A percentile compares a stretch with the other conserved stretches of the same genome.
Conservation (phyloP, 2,113 vertebrate genomes). For the Megalops atlanticus region DNA sequence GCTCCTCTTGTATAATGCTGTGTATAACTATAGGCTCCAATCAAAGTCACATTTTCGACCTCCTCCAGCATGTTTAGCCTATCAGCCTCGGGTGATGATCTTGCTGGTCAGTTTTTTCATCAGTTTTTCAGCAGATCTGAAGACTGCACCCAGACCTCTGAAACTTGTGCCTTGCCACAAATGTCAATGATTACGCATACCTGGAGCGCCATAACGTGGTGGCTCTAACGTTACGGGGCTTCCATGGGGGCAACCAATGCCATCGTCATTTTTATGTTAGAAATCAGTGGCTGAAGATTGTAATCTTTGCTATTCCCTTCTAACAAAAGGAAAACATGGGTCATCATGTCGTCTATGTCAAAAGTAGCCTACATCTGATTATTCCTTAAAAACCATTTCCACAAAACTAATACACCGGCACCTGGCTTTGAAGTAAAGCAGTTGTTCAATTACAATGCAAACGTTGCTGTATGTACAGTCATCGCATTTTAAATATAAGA, state of each 20-base stretch:
- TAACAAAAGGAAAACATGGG: neutral
- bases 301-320: too few relatives aligned
- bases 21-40: neutral
- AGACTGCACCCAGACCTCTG: neutral
- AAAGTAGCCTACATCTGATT: neutral
- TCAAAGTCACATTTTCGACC: too few relatives aligned
- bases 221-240: neutral
- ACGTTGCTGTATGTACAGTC: too few relatives aligned
- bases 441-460: too few relatives aligned
- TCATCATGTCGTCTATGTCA: neutral
- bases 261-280: neutral
- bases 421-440: too few relatives aligned
- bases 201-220: neutral
- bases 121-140: neutral
- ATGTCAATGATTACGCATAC: neutral
- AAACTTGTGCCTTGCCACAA: neutral
- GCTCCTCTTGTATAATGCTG: neutral
- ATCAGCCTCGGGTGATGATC: neutral
- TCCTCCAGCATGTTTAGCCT: neutral
- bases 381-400: neutral
- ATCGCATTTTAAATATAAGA: neutral
- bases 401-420: neutral
- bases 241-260: too few relatives aligned
- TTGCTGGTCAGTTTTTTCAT: neutral
- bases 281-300: neutral